Percentiles rank a stretch among this genome's conserved stretches.
Evolutionary conservation across 2,113 vertebrate species (phyloP).

Genomic region (Spea multiplicata): DNA sequence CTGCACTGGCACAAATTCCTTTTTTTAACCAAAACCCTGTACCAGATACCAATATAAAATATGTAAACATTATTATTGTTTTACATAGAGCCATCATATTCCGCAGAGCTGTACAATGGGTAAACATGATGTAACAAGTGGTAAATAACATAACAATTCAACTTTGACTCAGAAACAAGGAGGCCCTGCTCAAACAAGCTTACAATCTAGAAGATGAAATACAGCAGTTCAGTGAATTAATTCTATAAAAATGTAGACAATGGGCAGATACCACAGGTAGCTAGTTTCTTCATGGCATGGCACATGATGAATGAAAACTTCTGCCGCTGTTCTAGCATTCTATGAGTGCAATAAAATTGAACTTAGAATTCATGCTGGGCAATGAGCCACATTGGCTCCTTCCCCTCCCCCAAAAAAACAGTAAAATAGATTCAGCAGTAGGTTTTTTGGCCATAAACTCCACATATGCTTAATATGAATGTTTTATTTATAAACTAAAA

Average conservation of each 20-base stretch:
- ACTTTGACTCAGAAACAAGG: no score
- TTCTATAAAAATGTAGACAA: no score
- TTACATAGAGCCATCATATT: no score
- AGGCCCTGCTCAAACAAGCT: no score
- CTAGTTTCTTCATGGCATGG: not conserved
- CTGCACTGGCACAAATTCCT: no score
- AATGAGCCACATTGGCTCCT: constrained; percentile 20
- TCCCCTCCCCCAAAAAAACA: constrained; percentile 18
- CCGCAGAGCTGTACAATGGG: no score
- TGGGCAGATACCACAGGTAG: constrained; percentile 1
- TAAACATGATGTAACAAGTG: no score
- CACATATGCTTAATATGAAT: constrained; percentile 2
- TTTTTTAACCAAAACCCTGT: no score
- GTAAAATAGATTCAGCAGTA: constrained; percentile 8
- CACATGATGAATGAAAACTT: no score
- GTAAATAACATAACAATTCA: no score
- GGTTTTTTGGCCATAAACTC: constrained; percentile 8
- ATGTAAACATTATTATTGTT: no score
- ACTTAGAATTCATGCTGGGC: constrained; percentile 8
- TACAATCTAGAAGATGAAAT: not conserved
- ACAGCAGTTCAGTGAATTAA: not conserved
- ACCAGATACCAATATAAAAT: no score
- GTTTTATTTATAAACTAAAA: constrained; percentile 31
- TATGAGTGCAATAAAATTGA: constrained; percentile 7
- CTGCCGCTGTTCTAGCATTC: not conserved